Evolutionary conservation across 2,113 vertebrate genomes (phyloP).

Genomic region (Conger conger): DNA sequence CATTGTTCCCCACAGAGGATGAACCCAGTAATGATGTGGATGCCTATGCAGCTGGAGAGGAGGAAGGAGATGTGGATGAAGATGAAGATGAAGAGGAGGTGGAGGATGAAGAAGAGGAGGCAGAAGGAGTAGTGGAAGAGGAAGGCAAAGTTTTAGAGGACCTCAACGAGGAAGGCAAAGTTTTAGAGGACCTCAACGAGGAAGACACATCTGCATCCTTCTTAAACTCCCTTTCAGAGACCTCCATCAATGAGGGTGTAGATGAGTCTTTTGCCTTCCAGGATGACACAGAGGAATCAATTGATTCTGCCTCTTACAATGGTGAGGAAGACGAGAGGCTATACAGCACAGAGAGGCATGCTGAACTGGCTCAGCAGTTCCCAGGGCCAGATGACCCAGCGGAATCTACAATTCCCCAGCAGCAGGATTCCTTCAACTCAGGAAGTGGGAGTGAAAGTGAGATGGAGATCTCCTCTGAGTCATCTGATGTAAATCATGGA

Average conservation of each 20-base stretch:
- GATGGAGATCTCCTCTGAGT: conserved; percentile 58
- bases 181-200: conserved; percentile 63
- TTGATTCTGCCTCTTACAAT: conserved; percentile 86
- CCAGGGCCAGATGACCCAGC: conserved; percentile 30
- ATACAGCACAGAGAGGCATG: conserved; percentile 84
- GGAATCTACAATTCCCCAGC: conserved; percentile 21
- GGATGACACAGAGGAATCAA: conserved; percentile 88
- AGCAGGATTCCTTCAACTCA: conserved; percentile 40
- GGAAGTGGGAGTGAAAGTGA: conserved; percentile 57
- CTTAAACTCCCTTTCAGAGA: conserved; percentile 89
- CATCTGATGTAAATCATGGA: conserved; percentile 43
- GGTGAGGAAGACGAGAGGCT: conserved; percentile 83
- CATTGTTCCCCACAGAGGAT: conserved; percentile 71
- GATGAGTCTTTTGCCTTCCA: conserved; percentile 90
- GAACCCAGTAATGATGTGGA: conserved; percentile 64
- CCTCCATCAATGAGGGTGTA: conserved; percentile 85
- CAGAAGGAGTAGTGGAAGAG: conserved; percentile 7
- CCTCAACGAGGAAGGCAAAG: conserved; percentile 72
- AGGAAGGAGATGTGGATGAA: conserved; percentile 70
- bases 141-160: conserved; percentile 53
- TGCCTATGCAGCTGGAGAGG: conserved; percentile 72
- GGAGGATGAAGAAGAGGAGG: conserved; percentile 32
- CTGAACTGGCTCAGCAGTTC: conserved; percentile 43
- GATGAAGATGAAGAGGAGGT: conserved; percentile 70
- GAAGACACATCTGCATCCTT: conserved; percentile 88